Conservation (phyloP, 2,888 invertebrate species). For the Rhopalosiphum nymphaeae region DNA sequence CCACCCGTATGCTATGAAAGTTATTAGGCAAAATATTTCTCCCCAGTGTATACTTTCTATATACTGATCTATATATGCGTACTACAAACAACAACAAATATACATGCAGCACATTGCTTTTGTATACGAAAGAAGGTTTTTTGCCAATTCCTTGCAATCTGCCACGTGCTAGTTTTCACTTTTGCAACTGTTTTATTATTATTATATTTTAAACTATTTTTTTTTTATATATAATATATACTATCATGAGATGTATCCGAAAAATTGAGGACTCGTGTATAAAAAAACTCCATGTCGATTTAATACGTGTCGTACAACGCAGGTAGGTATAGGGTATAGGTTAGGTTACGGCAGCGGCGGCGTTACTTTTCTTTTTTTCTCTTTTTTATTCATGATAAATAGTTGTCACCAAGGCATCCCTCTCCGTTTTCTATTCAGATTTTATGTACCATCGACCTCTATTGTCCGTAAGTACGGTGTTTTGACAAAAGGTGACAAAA, state of each 20-base stretch:
- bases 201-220: constrained; percentile 22
- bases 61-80: neutral
- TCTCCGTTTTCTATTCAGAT: constrained; percentile 61
- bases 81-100: constrained; percentile 53
- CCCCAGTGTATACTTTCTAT: constrained; percentile 39
- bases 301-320: constrained; percentile 38
- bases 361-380: constrained; percentile 30
- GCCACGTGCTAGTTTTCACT: constrained; percentile 20
- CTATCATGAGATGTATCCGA: constrained; percentile 19
- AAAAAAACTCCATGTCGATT: constrained; percentile 43
- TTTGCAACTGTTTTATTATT: constrained; percentile 40
- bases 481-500: constrained; percentile 64
- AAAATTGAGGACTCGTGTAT: neutral
- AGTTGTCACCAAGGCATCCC: constrained; percentile 49
- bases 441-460: constrained; percentile 51
- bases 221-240: neutral
- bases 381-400: constrained; percentile 56
- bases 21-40: constrained; percentile 62
- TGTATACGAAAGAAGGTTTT: constrained; percentile 23
- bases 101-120: neutral
- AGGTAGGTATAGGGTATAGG: neutral
- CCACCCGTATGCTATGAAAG: neutral
- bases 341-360: neutral
- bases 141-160: neutral
- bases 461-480: constrained; percentile 60